Evolutionary conservation across 2,113 vertebrate genomes (phyloP), one percentile per base, ranked within the genome.

Genomic region (Acrocephalus kingi): DNA sequence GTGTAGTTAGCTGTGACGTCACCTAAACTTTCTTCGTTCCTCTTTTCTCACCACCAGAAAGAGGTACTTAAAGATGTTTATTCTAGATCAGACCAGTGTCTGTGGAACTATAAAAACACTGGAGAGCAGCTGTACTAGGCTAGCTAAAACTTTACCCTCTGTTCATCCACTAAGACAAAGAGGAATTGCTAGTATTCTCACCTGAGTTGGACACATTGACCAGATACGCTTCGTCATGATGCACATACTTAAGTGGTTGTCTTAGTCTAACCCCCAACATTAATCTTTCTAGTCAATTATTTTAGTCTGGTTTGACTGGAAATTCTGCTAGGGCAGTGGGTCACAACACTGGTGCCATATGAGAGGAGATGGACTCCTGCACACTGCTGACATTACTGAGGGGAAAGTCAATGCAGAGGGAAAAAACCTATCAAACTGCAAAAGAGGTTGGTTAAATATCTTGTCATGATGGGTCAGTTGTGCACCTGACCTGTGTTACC

Each of bases 331-430:
- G 33, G 41, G 20, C 43, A 77, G 59, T 35, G 51, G 14, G 51
- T 73, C 23, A 63, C 27, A 46, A 37, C n/a, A 41, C 20, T 1
- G 2, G 15, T 74, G 39, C 48, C 2, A 0, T 77, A 13, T 46
- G 33, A 63, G 30, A n/a, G n/a, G 58, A 58, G 15, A 55, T 17
- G 27, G 31, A 58, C 23, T 72, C 24, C 10, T 56, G 51, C 33
- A 58, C 20, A 9, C 31, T 80, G 45, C 46, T 89, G 54, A 20
- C 13, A 16, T 73, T 85, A 35, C 37, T 62, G 55, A 75, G 71
- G 19, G 41, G 24, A 66, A 83, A 20, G 51, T 56, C 64, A 77
- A 55, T 89, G 31, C 80, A 83, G 55, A 84, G 64, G 18, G 55
- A 66, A 15, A 73, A 87, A 83, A 67, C n/a, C 45, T 20, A 67